Evolutionary conservation across 2,797 vertebrate species (phyloP), one percentile per base, ranked within the genome.

Genomic region (Danio choprae): DNA sequence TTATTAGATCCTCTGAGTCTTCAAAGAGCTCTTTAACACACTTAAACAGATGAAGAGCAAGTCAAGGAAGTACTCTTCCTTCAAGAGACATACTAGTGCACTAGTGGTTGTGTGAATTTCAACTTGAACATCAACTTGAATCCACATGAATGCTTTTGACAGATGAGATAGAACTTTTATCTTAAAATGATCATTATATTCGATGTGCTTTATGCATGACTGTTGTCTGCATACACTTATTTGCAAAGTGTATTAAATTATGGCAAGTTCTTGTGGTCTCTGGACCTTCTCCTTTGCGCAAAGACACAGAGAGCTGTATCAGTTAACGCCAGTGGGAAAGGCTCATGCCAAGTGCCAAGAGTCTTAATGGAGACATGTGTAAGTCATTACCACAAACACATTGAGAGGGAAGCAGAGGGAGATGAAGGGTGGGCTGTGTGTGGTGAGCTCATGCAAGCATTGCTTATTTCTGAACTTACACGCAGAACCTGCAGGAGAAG

Each of bases 321-420:
- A 92, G 92, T 92, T 92, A 93, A 90, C 85, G 88, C 90, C 87
- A 85, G 84, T 88, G 91, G 90, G 87, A 89, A 91, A 91, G 88
- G 89, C 89, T 89, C 87, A 87, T 75, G 56, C 88, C 83, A 88
- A 90, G 89, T 90, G 89, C 91, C 79, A 90, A 91, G 86, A 88
- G 88, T 82, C 87, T 88, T 92, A 92, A 93, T 91, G 86, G 89
- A 91, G 90, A 92, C 91, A 92, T 91, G 92, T 93, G 93, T 93
- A 92, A 93, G 87, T 89, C 89, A 92, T 93, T 93, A 93, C 88
- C 85, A 88, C 86, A 86, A 82, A 91, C 90, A 90, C 89, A 89
- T 86, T 85, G 81, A 81, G 53, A 84, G 81, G 81, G 83, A 77
- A 74, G 46, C 69, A 70, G 65, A 71, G 63, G 55, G 68, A 79